These are phyloP conservation scores for Coenonympha arcania DNA, from an alignment of 2,888 invertebrate genomes.

Conservation along the genomic window DNA sequence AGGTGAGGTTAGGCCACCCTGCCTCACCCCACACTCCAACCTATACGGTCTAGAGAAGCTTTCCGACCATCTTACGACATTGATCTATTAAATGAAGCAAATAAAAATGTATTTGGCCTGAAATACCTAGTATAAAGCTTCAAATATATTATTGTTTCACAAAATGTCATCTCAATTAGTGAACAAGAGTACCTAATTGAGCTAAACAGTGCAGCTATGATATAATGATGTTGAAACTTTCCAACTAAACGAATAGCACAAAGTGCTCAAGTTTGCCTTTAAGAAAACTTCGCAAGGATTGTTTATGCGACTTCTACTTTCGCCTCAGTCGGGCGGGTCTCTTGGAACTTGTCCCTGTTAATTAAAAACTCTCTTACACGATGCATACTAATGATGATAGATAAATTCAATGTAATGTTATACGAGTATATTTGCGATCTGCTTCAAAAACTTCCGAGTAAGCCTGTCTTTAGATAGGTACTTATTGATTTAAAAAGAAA, in stretches of 20 bases:
- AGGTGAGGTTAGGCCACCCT: too few species aligned
- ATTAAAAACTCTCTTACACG: slow-evolving; percentile 8
- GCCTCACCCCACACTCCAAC: too few species aligned
- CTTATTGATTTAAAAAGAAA: neutral
- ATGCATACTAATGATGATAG: slow-evolving; percentile 4
- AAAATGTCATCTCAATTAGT: too few species aligned
- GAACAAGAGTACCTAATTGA: neutral
- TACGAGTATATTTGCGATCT: neutral
- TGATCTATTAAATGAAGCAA: too few species aligned
- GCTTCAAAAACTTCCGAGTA: neutral
- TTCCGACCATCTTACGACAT: too few species aligned
- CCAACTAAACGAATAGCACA: slow-evolving; percentile 23
- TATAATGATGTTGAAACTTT: slow-evolving; percentile 17
- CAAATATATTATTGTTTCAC: too few species aligned
- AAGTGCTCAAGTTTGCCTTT: slow-evolving; percentile 23
- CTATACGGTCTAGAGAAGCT: too few species aligned
- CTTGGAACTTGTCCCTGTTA: slow-evolving; percentile 17
- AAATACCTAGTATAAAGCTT: too few species aligned
- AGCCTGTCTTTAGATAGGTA: too few species aligned
- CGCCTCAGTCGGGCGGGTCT: slow-evolving; percentile 14
- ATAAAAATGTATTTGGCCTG: too few species aligned
- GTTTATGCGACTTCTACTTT: slow-evolving; percentile 26
- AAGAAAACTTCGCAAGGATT: slow-evolving; percentile 24
- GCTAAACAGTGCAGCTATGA: slow-evolving; percentile 5
- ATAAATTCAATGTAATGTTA: neutral